Evolutionary conservation across 2,113 vertebrate genomes (phyloP).

Genomic region (Urocynchramus pylzowi): DNA sequence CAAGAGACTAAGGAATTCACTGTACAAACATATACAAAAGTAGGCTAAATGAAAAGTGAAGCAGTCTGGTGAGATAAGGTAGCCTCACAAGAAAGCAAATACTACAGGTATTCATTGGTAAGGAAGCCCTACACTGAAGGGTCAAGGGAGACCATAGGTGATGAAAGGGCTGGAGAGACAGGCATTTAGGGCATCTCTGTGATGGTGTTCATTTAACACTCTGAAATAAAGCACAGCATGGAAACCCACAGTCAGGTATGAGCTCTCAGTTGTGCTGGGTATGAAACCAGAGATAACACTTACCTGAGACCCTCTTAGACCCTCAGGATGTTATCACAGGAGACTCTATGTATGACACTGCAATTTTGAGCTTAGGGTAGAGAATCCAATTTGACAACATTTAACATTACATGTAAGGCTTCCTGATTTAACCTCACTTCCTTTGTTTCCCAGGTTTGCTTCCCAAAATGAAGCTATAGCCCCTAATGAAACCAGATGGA

Average conservation of each 20-base stretch:
- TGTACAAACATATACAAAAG: background rate
- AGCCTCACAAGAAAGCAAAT: background rate
- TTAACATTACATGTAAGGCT: background rate
- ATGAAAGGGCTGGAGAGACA: background rate
- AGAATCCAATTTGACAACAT: background rate
- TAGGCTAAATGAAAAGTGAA: background rate
- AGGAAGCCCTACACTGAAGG: background rate
- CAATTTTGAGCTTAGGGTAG: background rate
- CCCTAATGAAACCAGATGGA: background rate
- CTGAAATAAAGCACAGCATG: background rate
- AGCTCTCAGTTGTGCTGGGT: background rate
- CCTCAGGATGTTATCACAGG: background rate
- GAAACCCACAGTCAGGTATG: background rate
- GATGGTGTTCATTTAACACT: background rate
- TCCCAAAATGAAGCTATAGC: background rate
- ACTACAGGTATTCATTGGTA: background rate
- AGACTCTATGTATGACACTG: background rate
- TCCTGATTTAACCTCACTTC: background rate
- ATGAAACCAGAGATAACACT: background rate
- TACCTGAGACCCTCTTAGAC: background rate
- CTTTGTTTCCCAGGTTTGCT: background rate
- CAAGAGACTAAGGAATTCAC: background rate
- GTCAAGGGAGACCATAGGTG: background rate
- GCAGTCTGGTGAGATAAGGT: background rate
- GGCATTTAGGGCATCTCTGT: background rate